These are phyloP conservation scores for Eulemur macaco DNA, from an alignment of 2,113 vertebrate genomes.

Conservation along the genomic window DNA sequence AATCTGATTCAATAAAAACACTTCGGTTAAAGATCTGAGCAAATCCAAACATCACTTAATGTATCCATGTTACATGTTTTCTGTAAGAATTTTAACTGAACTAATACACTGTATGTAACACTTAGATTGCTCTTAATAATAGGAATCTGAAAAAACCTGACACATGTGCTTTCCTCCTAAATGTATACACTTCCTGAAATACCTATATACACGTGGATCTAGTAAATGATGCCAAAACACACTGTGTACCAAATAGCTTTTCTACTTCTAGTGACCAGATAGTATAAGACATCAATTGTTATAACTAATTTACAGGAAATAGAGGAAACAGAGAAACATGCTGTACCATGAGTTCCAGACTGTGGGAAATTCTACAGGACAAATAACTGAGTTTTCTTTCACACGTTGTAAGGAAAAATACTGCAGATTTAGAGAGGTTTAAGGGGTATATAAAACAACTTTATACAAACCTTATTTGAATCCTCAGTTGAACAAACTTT, in stretches of 20 bases:
- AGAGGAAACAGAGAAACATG: neutral
- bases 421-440: neutral
- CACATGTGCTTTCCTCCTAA: neutral
- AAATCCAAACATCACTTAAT: neutral
- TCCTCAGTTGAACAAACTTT: neutral
- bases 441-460: neutral
- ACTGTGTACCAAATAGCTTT: neutral
- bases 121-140: neutral
- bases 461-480: neutral
- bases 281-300: neutral
- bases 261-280: neutral
- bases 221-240: neutral
- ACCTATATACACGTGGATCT: neutral
- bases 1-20: constrained; percentile 28
- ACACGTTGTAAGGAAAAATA: constrained; percentile 14
- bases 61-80: neutral
- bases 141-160: neutral
- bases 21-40: neutral
- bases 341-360: neutral
- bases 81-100: constrained; percentile 32
- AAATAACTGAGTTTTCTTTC: neutral
- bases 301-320: constrained; percentile 5
- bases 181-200: neutral
- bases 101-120: neutral
- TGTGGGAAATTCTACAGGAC: neutral